A percentile compares a stretch with the other conserved stretches of the same genome.
phyloP scores from a whole-genome alignment of 1,140 invertebrate genomes.

The Prorops nasuta region DNA sequence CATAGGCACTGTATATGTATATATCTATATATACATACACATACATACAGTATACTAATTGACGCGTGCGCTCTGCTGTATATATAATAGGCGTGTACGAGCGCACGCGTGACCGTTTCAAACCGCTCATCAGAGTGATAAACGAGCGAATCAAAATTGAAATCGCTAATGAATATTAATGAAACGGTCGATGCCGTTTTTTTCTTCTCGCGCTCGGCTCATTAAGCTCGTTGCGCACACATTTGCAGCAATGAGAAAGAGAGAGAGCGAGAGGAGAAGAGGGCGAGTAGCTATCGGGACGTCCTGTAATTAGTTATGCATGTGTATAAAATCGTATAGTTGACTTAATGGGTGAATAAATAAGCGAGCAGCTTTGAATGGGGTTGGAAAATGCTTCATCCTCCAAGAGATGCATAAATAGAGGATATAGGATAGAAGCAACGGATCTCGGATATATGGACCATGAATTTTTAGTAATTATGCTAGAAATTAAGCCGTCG shows the following conservation, averaged over 20 bases:
- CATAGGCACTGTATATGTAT: too few relatives aligned
- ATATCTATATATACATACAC: too few relatives aligned
- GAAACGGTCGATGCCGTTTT: neutral
- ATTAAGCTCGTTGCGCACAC: neutral
- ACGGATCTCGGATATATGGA: too few relatives aligned
- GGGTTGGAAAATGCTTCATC: too few relatives aligned
- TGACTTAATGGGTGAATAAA: neutral
- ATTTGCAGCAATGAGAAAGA: neutral
- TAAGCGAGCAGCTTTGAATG: too few relatives aligned
- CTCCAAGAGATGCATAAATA: too few relatives aligned
- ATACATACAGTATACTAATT: too few relatives aligned
- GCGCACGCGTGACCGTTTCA: neutral
- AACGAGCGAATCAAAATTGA: constrained; percentile 10
- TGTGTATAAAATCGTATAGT: neutral
- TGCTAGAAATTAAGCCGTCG: neutral
- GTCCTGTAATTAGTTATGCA: neutral
- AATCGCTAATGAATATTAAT: constrained; percentile 14
- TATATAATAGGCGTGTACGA: neutral
- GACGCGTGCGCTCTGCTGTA: too few relatives aligned
- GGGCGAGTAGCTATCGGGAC: too few relatives aligned
- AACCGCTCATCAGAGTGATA: constrained; percentile 3
- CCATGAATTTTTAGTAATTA: neutral
- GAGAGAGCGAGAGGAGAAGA: too few relatives aligned
- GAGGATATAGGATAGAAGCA: too few relatives aligned
- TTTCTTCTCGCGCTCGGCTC: neutral